phyloP scores from a whole-genome alignment of 2,888 invertebrate genomes.

The Fragum fragum region DNA sequence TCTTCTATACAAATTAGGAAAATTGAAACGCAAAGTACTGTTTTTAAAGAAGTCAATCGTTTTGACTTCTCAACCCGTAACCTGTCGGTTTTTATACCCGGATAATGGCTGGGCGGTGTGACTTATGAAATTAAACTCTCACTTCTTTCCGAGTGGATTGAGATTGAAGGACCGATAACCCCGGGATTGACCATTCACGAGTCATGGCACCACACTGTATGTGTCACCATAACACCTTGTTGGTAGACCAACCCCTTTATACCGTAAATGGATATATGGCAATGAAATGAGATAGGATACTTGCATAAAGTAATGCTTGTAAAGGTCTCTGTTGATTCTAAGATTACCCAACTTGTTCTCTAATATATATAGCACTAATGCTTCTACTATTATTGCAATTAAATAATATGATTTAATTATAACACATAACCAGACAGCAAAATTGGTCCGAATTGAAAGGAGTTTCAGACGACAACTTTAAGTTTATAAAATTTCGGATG shows the following conservation, averaged over 20 bases:
- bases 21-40: conserved; percentile 2
- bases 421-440: too few species aligned
- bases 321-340: too few species aligned
- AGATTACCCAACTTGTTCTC: too few species aligned
- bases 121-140: conserved; percentile 72
- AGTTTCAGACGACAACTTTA: too few species aligned
- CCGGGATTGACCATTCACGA: conserved; percentile 30
- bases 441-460: too few species aligned
- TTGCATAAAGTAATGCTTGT: too few species aligned
- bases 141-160: conserved; percentile 42
- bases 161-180: conserved; percentile 12
- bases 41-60: conserved; percentile 39
- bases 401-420: too few species aligned
- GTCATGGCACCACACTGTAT: conserved; percentile 60
- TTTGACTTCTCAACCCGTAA: conserved; percentile 58
- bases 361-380: too few species aligned
- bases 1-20: neutral
- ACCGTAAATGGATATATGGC: too few species aligned
- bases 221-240: conserved; percentile 59
- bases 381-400: too few species aligned
- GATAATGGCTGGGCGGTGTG: conserved; percentile 59
- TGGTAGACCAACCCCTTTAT: conserved; percentile 25
- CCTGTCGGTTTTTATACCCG: conserved; percentile 54
- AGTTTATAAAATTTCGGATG: too few species aligned
- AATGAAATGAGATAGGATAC: too few species aligned